phyloP scores from a whole-genome alignment of 2,888 invertebrate species.

The Rotaria magnacalcarata region DNA sequence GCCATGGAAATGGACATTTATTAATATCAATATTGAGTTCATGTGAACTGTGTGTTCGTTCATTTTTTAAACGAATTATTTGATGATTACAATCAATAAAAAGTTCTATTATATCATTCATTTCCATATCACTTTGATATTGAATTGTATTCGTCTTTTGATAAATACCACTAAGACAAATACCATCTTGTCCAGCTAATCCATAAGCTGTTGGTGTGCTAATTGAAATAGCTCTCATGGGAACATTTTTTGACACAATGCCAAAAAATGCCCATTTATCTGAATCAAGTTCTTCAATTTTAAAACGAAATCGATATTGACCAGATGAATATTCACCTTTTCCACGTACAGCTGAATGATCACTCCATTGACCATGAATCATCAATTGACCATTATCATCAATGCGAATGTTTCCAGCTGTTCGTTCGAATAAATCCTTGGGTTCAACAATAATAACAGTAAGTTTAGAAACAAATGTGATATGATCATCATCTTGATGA shows the following conservation, averaged over 20 bases:
- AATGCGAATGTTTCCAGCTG: not conserved
- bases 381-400: not conserved
- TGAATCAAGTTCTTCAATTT: not conserved
- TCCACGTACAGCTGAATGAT: not conserved
- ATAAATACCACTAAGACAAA: not conserved
- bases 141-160: not conserved
- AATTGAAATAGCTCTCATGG: not conserved
- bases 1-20: constrained; percentile 24
- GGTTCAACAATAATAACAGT: too few species aligned
- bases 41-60: not conserved
- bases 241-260: not conserved
- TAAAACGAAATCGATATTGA: not conserved
- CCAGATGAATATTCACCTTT: not conserved
- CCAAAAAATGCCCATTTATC: not conserved
- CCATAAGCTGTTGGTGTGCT: not conserved
- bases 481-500: too few species aligned
- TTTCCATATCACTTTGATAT: not conserved
- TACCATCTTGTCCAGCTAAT: not conserved
- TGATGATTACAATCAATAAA: not conserved
- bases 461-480: too few species aligned
- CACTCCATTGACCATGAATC: not conserved
- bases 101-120: not conserved
- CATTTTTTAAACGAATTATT: not conserved
- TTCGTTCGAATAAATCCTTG: too few species aligned
- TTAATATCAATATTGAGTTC: not conserved